Conservation (phyloP, 2,797 vertebrate species). For the Hypotaenidia okinawae region DNA sequence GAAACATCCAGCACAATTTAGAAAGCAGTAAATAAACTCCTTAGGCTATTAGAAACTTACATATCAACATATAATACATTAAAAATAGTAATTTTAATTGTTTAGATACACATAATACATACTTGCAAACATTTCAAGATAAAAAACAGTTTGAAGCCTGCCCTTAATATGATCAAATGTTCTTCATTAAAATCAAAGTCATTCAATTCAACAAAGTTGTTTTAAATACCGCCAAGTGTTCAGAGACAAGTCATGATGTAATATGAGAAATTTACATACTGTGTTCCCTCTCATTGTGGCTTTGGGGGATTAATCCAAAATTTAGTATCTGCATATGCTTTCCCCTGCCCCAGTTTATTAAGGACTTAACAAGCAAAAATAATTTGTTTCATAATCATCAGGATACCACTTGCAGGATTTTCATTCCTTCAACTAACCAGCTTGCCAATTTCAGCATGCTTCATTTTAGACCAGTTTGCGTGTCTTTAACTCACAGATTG, state of each 20-base stretch:
- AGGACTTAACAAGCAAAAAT: not conserved
- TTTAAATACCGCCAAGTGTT: slow-evolving; percentile 10
- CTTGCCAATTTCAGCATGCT: not conserved
- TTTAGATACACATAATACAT: not conserved
- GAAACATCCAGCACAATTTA: not conserved
- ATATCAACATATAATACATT: not conserved
- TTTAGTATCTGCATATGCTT: not conserved
- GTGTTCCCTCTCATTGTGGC: not conserved
- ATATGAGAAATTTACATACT: not conserved
- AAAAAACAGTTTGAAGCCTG: slow-evolving; percentile 12
- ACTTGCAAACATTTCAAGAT: not conserved
- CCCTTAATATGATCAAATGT: slow-evolving; percentile 18
- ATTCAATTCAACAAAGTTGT: not conserved
- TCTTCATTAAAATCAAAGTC: slow-evolving; percentile 56
- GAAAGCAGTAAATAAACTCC: not conserved
- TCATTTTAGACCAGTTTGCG: not conserved
- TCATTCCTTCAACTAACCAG: not conserved
- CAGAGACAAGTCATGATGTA: slow-evolving; percentile 15
- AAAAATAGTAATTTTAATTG: not conserved
- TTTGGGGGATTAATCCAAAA: not conserved
- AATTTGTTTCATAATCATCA: not conserved
- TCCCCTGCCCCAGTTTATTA: not conserved
- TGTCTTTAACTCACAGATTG: not conserved
- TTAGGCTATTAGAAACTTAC: not conserved
- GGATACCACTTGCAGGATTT: not conserved